Conservation (phyloP, 2,797 vertebrate genomes). For the Sebastes matsubarae region DNA sequence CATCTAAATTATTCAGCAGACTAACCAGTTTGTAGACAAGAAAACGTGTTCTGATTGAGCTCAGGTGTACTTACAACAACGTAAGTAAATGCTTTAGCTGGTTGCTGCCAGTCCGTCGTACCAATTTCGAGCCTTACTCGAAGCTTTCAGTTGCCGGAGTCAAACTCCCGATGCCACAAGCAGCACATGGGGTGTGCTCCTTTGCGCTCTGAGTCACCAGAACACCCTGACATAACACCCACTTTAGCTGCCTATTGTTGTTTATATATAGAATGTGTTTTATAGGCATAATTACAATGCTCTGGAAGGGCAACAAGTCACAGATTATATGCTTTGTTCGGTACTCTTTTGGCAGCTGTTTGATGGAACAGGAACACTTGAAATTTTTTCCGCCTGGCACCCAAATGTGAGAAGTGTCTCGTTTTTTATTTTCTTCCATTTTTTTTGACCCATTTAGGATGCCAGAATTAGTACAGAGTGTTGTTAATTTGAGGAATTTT, state of each 20-base stretch:
- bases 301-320: slow-evolving; percentile 46
- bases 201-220: slow-evolving; percentile 60
- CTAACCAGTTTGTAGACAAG: slow-evolving; percentile 23
- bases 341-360: slow-evolving; percentile 26
- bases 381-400: background rate
- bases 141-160: slow-evolving; percentile 35
- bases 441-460: background rate
- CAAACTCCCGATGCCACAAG: slow-evolving; percentile 22
- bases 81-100: slow-evolving; percentile 1
- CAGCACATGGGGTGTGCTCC: slow-evolving; percentile 50
- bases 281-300: slow-evolving; percentile 71
- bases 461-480: background rate
- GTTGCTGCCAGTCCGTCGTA: background rate
- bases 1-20: slow-evolving; percentile 51
- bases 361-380: background rate
- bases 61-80: slow-evolving; percentile 3
- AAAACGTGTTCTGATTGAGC: slow-evolving; percentile 22
- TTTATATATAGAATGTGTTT: slow-evolving; percentile 78
- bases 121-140: slow-evolving; percentile 20
- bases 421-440: background rate
- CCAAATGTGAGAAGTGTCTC: slow-evolving; percentile 8
- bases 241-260: slow-evolving; percentile 76
- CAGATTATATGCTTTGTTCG: slow-evolving; percentile 60
- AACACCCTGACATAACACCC: slow-evolving; percentile 69
- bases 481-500: background rate